Conservation (phyloP, 2,797 vertebrate genomes). For the Apodemus agrarius region DNA sequence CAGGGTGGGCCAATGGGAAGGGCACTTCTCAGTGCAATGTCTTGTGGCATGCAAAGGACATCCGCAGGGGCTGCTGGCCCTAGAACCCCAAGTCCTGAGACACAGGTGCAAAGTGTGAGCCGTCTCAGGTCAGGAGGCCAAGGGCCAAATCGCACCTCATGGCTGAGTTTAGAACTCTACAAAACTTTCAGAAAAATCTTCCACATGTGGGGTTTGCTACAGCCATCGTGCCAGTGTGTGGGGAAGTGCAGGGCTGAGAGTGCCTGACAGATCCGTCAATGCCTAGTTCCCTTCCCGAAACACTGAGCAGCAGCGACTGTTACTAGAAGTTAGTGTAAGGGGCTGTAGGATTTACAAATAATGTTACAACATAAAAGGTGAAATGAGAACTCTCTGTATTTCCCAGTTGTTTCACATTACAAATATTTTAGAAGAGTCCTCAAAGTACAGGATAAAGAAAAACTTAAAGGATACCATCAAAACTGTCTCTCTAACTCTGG, state of each 20-base stretch:
- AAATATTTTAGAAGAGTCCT: conserved; percentile 18
- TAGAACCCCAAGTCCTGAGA: background rate
- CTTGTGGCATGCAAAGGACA: background rate
- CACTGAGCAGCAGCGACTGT: background rate
- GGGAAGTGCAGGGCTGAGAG: background rate
- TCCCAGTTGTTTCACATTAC: conserved; percentile 19
- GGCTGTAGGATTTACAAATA: conserved; percentile 28
- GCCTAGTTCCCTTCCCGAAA: background rate
- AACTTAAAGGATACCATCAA: conserved; percentile 5
- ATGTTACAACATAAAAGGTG: background rate
- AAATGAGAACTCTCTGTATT: background rate
- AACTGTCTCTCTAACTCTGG: background rate
- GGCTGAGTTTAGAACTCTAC: background rate
- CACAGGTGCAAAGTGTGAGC: background rate
- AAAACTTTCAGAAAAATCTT: conserved; percentile 47
- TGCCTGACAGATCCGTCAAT: background rate
- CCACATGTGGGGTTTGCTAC: background rate
- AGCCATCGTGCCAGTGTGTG: background rate
- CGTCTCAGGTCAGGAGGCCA: background rate
- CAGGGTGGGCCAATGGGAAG: background rate
- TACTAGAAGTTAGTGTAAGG: background rate
- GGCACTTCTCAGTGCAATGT: background rate
- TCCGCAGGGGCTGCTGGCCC: background rate
- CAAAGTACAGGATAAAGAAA: background rate
- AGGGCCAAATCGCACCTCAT: background rate